Percentiles rank a stretch among this genome's conserved stretches.
Evolutionary conservation across 2,888 invertebrate genomes (phyloP).

Genomic region (Odontocerum albicorne): DNA sequence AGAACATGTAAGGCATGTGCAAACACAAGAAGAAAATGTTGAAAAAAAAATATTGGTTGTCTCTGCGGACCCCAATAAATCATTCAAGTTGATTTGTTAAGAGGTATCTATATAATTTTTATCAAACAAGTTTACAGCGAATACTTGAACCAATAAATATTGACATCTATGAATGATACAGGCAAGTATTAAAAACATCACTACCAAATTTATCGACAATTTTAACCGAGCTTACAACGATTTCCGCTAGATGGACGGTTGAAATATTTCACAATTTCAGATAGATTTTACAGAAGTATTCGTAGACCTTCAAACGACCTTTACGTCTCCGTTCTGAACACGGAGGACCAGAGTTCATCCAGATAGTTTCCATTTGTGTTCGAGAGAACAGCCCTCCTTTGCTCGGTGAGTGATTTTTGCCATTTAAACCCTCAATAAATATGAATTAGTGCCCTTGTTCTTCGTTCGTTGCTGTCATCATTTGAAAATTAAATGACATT

Average conservation of each 20-base stretch:
- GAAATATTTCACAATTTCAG: constrained; percentile 4
- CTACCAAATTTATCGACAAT: not conserved
- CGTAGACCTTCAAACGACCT: constrained; percentile 31
- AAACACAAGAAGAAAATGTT: too few relatives aligned
- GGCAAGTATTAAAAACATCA: too few relatives aligned
- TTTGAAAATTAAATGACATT: too few relatives aligned
- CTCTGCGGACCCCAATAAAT: too few relatives aligned
- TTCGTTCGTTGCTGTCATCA: not conserved
- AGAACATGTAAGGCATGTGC: too few relatives aligned
- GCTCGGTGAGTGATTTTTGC: constrained; percentile 27
- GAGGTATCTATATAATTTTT: too few relatives aligned
- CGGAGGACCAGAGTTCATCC: constrained; percentile 15
- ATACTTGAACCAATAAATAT: too few relatives aligned
- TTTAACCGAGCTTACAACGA: not conserved
- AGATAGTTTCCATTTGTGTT: constrained; percentile 26
- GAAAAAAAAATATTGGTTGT: too few relatives aligned
- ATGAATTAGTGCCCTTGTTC: not conserved
- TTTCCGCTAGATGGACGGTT: constrained; percentile 3
- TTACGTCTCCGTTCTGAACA: constrained; percentile 5
- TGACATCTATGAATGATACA: too few relatives aligned
- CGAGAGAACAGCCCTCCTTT: constrained; percentile 22
- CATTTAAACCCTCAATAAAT: not conserved
- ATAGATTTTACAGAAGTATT: constrained; percentile 12
- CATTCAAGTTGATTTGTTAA: too few relatives aligned
- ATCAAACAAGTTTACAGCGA: too few relatives aligned